phyloP scores from a whole-genome alignment of 2,797 vertebrate genomes.

The Muscicapa striata region DNA sequence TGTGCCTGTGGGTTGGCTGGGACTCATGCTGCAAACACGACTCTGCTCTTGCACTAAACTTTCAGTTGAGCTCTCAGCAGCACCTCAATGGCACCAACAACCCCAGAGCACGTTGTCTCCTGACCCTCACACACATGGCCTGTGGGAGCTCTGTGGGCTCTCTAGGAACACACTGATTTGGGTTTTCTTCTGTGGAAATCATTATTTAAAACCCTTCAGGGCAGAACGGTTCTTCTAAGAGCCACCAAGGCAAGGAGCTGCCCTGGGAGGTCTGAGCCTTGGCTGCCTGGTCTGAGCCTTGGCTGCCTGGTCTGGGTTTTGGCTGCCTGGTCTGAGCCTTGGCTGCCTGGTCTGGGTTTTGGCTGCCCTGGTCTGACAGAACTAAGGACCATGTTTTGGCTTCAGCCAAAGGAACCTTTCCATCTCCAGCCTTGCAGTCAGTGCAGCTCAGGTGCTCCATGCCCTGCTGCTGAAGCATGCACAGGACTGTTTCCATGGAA shows the following conservation, averaged over 20 bases:
- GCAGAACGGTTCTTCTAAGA: not conserved
- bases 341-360: too few relatives aligned
- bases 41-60: not conserved
- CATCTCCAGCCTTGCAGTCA: not conserved
- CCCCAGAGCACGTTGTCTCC: not conserved
- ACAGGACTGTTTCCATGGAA: not conserved
- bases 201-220: not conserved
- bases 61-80: not conserved
- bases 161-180: not conserved
- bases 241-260: not conserved
- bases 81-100: not conserved
- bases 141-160: not conserved
- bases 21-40: not conserved
- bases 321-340: too few relatives aligned
- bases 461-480: not conserved
- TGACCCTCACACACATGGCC: not conserved
- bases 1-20: not conserved
- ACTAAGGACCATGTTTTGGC: accelerated
- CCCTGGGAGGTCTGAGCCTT: not conserved
- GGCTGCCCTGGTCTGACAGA: not conserved
- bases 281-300: not conserved
- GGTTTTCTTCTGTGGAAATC: not conserved
- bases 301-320: too few relatives aligned
- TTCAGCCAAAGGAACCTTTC: not conserved
- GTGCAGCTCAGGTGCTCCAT: not conserved